These are phyloP conservation scores for Ctenodactylus gundi DNA, from an alignment of 2,113 vertebrate genomes.

Conservation along the genomic window DNA sequence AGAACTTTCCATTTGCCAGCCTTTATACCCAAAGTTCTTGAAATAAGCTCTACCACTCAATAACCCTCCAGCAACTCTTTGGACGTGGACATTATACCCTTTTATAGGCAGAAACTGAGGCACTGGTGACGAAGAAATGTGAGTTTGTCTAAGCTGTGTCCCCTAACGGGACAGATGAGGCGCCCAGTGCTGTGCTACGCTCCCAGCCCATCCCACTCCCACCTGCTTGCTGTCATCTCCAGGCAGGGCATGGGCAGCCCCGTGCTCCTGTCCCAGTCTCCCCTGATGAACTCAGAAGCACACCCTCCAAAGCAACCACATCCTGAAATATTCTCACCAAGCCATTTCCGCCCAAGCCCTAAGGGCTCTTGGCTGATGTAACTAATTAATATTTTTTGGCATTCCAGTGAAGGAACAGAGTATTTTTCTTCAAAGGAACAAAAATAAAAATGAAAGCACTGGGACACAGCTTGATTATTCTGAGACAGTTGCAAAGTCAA, in stretches of 20 bases:
- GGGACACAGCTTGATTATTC: background rate
- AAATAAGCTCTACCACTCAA: background rate
- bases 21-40: background rate
- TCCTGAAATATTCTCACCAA: conserved; percentile 12
- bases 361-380: background rate
- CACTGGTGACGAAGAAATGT: background rate
- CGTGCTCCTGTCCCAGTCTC: background rate
- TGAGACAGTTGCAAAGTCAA: background rate
- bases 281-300: background rate
- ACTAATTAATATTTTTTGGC: conserved; percentile 31
- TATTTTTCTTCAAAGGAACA: conserved; percentile 19
- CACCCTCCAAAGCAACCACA: background rate
- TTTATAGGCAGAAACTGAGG: background rate
- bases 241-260: rapidly evolving
- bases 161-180: background rate
- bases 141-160: conserved; percentile 4
- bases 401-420: conserved; percentile 17
- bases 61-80: background rate
- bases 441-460: background rate
- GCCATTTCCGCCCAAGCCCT: conserved; percentile 19
- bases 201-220: background rate
- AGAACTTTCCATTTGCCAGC: background rate
- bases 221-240: too few relatives aligned
- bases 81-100: background rate
- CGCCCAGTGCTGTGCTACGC: rapidly evolving